Base-by-base conservation (phyloP, 2,797 vertebrate species). In the Sebastes diploproa region DNA sequence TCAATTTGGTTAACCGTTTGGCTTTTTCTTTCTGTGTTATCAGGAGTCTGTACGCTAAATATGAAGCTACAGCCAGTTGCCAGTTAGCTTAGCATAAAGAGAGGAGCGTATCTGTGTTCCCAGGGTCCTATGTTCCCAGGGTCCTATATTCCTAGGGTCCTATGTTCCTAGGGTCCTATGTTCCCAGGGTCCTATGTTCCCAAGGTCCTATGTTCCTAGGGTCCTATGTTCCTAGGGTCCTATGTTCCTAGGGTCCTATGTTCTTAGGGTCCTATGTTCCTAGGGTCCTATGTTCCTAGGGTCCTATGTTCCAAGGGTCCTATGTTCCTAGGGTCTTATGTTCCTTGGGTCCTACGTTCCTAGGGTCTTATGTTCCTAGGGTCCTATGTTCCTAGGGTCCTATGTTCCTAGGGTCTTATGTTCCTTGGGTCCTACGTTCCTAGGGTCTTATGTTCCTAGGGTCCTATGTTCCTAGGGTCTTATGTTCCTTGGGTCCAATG, bases 1-100 rank as follows among this genome's bases (percentile, higher is more conserved):
- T 89, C 80, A 85, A 36, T 84, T 88, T 84, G 79, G 78, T 89
- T 86, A 87, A 83, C 76, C 29, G 8, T 81, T 82, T 71, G 18
- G 25, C 27, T 81, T 81, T 75, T 60, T 72, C 61, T 52, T 50
- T 6, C 14, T 36, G 67, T 58, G 58, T 86, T 89, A 75, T 79
- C 70, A 72, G 25, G 4, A 79, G 7, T 38, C 2, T 22, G 11
- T 30, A 50, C 2, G 10, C 32, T 42, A 34, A 18, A 65, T 42
- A 25, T 72, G 25, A 83, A 59, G 22, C 50, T 50, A 34, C 10
- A 59, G 66, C 65, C 34, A 23, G 7, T 1, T n/a, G 25, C 2
- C 30, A 34, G 18, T 62, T 36, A 42, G 14, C 18, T 60, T 62
- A 63, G 36, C 7, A 66, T 25, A 29, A 20, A 20, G 4, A 52